Evolutionary conservation across 2,888 invertebrate genomes (phyloP).

Genomic region (Leptinotarsa haldemani): DNA sequence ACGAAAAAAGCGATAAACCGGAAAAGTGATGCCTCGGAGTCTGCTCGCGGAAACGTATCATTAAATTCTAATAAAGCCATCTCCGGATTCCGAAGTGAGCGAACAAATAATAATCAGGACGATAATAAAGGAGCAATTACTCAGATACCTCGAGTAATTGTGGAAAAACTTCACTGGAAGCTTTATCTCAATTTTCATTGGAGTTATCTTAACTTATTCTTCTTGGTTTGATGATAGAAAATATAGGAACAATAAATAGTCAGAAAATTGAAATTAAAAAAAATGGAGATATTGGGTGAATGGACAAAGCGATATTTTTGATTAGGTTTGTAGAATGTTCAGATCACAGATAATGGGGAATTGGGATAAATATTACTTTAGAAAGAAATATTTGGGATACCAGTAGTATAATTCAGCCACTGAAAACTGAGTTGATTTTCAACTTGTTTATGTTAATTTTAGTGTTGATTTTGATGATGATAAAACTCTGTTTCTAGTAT

Average conservation of each 20-base stretch:
- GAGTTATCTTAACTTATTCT: conserved; percentile 20
- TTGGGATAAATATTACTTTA: too few species aligned
- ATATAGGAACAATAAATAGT: neutral
- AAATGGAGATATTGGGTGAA: too few species aligned
- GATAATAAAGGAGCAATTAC: conserved; percentile 52
- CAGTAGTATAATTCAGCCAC: too few species aligned
- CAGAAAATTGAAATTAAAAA: too few species aligned
- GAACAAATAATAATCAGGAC: conserved; percentile 51
- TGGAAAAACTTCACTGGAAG: conserved; percentile 34
- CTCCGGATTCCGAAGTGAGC: conserved; percentile 39
- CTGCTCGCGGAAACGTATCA: conserved; percentile 41
- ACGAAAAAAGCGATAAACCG: conserved; percentile 14
- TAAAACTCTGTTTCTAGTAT: too few species aligned
- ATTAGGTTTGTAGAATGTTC: too few species aligned
- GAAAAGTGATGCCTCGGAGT: conserved; percentile 23
- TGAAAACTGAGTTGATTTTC: too few species aligned
- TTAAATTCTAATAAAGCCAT: conserved; percentile 45
- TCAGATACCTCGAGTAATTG: conserved; percentile 47
- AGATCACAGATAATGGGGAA: too few species aligned
- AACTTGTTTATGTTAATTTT: too few species aligned
- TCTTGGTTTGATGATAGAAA: neutral
- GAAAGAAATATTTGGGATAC: too few species aligned
- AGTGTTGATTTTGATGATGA: too few species aligned
- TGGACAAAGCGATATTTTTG: too few species aligned
- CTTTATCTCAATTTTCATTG: conserved; percentile 31